Conservation (phyloP, 2,797 vertebrate species). For the Sebastes cheni region DNA sequence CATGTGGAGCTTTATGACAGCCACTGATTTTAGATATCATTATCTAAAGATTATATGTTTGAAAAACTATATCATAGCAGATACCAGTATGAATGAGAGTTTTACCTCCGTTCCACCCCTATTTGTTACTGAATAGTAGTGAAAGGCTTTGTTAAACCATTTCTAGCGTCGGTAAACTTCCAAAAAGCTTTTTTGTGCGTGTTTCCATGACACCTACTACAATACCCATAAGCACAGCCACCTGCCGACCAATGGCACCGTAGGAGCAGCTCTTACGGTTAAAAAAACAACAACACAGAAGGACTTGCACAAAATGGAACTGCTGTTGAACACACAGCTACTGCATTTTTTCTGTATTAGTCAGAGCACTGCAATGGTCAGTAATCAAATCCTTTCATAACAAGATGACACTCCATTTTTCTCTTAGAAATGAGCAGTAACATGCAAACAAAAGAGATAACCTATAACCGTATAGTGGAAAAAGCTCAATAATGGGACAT, state of each 20-base stretch:
- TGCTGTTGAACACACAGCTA: background rate
- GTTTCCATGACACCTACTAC: conserved; percentile 19
- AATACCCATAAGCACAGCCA: conserved; percentile 19
- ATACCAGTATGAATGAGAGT: background rate
- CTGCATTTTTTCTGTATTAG: background rate
- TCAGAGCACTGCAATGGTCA: background rate
- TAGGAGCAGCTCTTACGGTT: background rate
- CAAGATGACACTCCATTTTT: background rate
- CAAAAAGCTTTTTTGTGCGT: too few relatives aligned
- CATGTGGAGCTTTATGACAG: background rate
- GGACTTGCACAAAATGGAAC: background rate
- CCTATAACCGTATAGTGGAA: background rate
- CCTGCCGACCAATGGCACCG: conserved; percentile 3
- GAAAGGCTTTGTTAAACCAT: background rate
- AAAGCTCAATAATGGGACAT: background rate
- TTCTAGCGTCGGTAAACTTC: too few relatives aligned
- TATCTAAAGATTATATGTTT: background rate
- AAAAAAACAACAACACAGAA: background rate
- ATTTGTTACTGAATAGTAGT: background rate
- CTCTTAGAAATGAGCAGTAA: background rate
- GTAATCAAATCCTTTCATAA: background rate
- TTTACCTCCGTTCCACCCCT: background rate
- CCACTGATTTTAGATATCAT: background rate
- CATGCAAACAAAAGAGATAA: background rate
- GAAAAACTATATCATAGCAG: background rate